phyloP scores from a whole-genome alignment of 2,797 vertebrate genomes.

The Spinus olivaceus region DNA sequence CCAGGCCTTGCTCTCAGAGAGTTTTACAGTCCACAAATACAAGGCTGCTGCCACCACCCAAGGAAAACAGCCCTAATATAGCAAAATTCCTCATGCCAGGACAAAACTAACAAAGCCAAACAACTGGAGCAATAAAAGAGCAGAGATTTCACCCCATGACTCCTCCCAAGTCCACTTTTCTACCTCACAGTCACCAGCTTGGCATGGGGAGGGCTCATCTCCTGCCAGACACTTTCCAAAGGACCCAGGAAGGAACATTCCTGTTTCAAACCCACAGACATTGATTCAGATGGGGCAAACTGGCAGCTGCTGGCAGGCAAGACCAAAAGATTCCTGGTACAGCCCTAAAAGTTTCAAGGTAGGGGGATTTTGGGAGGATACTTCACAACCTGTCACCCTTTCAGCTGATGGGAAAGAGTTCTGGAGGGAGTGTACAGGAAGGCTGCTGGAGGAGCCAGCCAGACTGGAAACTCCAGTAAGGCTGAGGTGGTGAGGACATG shows the following conservation, averaged over 20 bases:
- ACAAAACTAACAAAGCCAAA: background rate
- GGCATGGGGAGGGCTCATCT: background rate
- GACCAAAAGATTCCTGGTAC: background rate
- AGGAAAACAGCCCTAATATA: background rate
- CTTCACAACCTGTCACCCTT: background rate
- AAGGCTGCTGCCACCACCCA: background rate
- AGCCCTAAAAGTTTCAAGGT: background rate
- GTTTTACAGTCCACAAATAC: background rate
- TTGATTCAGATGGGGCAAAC: background rate
- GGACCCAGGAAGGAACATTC: background rate
- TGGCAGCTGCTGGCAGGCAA: background rate
- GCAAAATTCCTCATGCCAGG: background rate
- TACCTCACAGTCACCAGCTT: background rate
- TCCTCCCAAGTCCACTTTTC: background rate
- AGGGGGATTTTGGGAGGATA: background rate
- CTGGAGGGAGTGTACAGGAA: background rate
- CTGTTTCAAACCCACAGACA: background rate
- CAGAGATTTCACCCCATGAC: background rate
- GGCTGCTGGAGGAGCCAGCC: background rate
- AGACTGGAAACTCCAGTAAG: constrained; percentile 7
- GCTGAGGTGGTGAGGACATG: background rate
- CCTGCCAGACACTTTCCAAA: background rate
- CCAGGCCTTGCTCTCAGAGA: background rate
- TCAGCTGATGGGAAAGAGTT: background rate
- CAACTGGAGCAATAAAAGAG: background rate